Evolutionary conservation across 2,888 invertebrate species (phyloP).

Genomic region (Spodoptera picta): DNA sequence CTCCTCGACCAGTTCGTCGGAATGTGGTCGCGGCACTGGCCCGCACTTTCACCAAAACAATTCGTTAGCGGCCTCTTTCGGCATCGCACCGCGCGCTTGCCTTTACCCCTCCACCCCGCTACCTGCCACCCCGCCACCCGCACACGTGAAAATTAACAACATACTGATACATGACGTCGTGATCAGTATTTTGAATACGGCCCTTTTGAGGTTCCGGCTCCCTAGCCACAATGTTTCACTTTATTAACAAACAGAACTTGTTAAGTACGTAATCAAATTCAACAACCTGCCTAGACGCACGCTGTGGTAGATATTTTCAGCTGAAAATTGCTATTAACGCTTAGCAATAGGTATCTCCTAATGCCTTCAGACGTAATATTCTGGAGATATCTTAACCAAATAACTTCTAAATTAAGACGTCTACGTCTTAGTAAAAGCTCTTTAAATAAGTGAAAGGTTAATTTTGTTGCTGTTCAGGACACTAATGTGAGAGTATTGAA

Average conservation of each 20-base stretch:
- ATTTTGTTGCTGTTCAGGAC: constrained; percentile 3
- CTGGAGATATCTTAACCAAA: too few species aligned
- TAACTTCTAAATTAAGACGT: too few species aligned
- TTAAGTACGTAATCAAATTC: constrained; percentile 1
- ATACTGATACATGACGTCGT: constrained; percentile 79
- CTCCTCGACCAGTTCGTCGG: constrained; percentile 87
- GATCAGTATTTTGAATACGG: constrained; percentile 76
- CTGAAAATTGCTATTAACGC: background rate
- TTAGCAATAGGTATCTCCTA: too few species aligned
- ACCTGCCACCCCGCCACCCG: constrained; percentile 77
- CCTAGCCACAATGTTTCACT: constrained; percentile 53
- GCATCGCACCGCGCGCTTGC: constrained; percentile 80
- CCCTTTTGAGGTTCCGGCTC: constrained; percentile 73
- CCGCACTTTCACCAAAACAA: constrained; percentile 89
- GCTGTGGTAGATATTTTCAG: constrained; percentile 2
- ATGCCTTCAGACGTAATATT: too few species aligned
- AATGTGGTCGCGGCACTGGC: constrained; percentile 88
- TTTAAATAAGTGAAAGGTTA: too few species aligned
- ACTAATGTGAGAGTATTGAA: background rate
- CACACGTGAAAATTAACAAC: constrained; percentile 85
- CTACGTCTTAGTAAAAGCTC: too few species aligned
- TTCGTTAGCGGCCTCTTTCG: constrained; percentile 88
- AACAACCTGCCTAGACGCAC: background rate
- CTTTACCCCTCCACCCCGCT: constrained; percentile 75
- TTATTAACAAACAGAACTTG: constrained; percentile 20